Evolutionary conservation across 2,797 vertebrate species (phyloP), one percentile per base, ranked within the genome.

Genomic region (Coilia nasus): DNA sequence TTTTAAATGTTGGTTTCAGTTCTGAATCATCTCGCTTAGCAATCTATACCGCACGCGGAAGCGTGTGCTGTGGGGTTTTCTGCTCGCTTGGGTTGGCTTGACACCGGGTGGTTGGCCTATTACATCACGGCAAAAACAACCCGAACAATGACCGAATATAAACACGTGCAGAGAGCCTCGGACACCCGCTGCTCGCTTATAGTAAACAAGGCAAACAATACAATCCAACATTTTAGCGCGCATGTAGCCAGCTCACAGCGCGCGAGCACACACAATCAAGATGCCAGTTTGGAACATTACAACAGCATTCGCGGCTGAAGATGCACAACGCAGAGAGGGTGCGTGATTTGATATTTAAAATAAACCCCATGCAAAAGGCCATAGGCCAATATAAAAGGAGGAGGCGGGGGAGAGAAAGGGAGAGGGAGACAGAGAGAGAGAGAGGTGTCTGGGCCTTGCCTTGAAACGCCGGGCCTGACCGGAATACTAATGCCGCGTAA

Each of bases 401-500:
- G 46, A 60, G 71, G 54, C 23, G 44, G 71, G 80, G 67, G 56
- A 81, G 21, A 47, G 17, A 57, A 15, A 67, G 25, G 86, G 81
- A 89, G 88, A 87, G 89, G 81, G 83, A 88, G 78, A 46, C 84
- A 81, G 88, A 67, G 84, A 84, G 85, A 84, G 84, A 12, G 87
- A 87, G 88, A 89, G 92, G 91, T 90, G 91, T 91, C 91, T 92
- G 91, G 93, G 93, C 92, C 94, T 94, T 93, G 94, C 94, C 93
- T 95, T 93, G 93, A 95, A 95, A 95, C 93, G 92, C 92, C 92
- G 92, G 92, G 93, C 94, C 93, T 95, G 95, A 96, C 95, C 94
- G 91, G 95, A 96, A 96, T 96, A 95, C 95, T 96, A 96, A 96
- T 96, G 94, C 86, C 90, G 91, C 85, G 92, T 95, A 95, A 96